phyloP scores from a whole-genome alignment of 2,888 invertebrate genomes.

The Orgyia antiqua region DNA sequence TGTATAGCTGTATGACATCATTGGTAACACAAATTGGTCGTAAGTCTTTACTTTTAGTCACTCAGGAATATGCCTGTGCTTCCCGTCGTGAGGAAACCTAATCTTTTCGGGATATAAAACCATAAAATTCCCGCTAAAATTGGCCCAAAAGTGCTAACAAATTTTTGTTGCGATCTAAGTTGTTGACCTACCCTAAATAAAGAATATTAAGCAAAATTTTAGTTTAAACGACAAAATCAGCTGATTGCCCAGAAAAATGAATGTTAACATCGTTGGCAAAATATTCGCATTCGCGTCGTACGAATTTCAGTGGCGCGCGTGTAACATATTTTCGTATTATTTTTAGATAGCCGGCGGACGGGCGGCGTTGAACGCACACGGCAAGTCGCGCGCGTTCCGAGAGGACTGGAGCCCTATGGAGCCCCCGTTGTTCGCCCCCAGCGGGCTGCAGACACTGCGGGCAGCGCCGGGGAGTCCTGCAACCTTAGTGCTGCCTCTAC shows the following conservation, averaged over 20 bases:
- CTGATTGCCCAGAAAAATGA: slow-evolving; percentile 27
- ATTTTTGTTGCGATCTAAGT: too few relatives aligned
- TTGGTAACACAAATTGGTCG: too few relatives aligned
- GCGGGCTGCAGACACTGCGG: slow-evolving; percentile 44
- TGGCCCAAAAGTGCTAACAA: too few relatives aligned
- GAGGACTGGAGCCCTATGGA: slow-evolving; percentile 68
- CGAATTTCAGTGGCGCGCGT: slow-evolving; percentile 54
- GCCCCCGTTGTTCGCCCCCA: slow-evolving; percentile 58
- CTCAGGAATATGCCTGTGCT: too few relatives aligned
- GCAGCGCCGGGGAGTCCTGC: slow-evolving; percentile 57
- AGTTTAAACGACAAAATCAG: slow-evolving; percentile 27
- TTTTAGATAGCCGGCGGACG: slow-evolving; percentile 73
- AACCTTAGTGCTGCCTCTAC: slow-evolving; percentile 42
- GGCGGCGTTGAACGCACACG: slow-evolving; percentile 58
- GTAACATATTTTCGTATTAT: slow-evolving; percentile 72
- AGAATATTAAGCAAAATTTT: too few relatives aligned
- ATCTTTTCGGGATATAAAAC: too few relatives aligned
- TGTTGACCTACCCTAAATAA: too few relatives aligned
- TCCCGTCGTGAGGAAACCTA: too few relatives aligned
- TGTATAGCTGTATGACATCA: too few relatives aligned
- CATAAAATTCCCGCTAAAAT: too few relatives aligned
- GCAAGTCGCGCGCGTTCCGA: slow-evolving; percentile 65
- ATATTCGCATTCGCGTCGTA: slow-evolving; percentile 66
- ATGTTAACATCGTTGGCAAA: slow-evolving; percentile 48
- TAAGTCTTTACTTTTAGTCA: too few relatives aligned